Base-by-base conservation (phyloP, 2,888 invertebrate species). In the Branchellion lobata region DNA sequence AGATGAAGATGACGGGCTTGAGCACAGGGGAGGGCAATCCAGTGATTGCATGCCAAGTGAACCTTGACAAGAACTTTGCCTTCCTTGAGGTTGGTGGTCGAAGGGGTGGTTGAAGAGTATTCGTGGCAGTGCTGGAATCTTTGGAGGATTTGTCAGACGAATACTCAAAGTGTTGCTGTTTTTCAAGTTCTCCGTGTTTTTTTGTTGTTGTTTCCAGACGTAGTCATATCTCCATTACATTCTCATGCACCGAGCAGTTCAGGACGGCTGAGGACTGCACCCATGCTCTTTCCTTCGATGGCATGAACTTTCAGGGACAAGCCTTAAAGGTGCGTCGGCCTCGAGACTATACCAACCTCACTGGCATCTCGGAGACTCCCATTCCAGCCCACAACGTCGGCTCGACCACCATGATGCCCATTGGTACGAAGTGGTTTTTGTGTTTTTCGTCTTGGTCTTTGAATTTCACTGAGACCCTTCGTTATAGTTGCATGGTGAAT, bases 241-340 rank as follows among this genome's bases (percentile, higher is more conserved):
- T 14, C 40, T 14, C 8, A 40, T 14, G 8, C 51, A 29, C 21
- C 47, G n/a, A 33, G 27, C 74, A 92, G 91, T 92, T 92, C 85
- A 91, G 96, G 85, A 98, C 98, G 24, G 97, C 98, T 86, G 98
- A 98, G 90, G 98, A 98, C 89, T 97, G 97, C 3, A 96, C 98
- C 68, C 96, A 97, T 87, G 97, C 97, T 1, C 96, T 98, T 96
- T 97, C 97, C 33, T 98, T 98, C 89, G 98, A 98, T 89, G 98
- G 98, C 57, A 98, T 98, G 84, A 96, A 96, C 88, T 98, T 97
- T 88, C 96, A 98, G 85, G 89, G 89, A 5, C 98, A 98, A 88
- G 96, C 96, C 88, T 92, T 99, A 87, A 98, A 98, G 90, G 96
- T 99, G 82, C 91, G 98, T 82, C 91, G 98, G 85, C 98, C 98